A percentile compares a stretch with the other conserved stretches of the same genome.
These are phyloP conservation scores for Pecten maximus DNA, from an alignment of 2,888 invertebrate genomes.

Conservation along the genomic window DNA sequence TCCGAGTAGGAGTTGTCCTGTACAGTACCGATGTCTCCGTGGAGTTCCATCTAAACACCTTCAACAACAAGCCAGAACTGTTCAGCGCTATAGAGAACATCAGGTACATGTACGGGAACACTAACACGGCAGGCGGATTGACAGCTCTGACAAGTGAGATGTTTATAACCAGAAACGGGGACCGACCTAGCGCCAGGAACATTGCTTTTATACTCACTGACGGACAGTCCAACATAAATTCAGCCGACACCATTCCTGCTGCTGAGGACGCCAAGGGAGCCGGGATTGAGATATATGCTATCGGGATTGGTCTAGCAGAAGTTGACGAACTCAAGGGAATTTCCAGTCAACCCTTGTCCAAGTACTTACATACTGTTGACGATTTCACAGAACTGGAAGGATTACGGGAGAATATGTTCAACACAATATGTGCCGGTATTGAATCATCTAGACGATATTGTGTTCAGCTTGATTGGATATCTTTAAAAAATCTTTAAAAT, in stretches of 20 bases:
- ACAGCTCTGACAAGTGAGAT: conserved; percentile 68
- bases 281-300: conserved; percentile 72
- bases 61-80: conserved; percentile 65
- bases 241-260: conserved; percentile 69
- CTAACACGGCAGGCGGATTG: conserved; percentile 78
- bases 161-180: conserved; percentile 73
- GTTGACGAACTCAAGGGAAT: conserved; percentile 74
- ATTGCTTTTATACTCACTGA: conserved; percentile 77
- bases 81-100: conserved; percentile 73
- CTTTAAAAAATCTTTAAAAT: background rate
- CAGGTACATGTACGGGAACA: conserved; percentile 74
- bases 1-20: conserved; percentile 72
- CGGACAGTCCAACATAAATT: conserved; percentile 78
- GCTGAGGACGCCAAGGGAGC: conserved; percentile 68
- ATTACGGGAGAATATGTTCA: conserved; percentile 61
- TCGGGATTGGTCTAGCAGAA: conserved; percentile 75
- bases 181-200: conserved; percentile 73
- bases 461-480: background rate
- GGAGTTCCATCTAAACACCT: conserved; percentile 74
- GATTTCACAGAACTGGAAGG: conserved; percentile 70
- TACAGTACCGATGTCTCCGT: conserved; percentile 74
- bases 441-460: background rate
- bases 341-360: conserved; percentile 66
- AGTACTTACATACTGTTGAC: conserved; percentile 71
- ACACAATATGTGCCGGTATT: conserved; percentile 64